Conservation (phyloP, 2,113 vertebrate species). For the Pluvianellus socialis region DNA sequence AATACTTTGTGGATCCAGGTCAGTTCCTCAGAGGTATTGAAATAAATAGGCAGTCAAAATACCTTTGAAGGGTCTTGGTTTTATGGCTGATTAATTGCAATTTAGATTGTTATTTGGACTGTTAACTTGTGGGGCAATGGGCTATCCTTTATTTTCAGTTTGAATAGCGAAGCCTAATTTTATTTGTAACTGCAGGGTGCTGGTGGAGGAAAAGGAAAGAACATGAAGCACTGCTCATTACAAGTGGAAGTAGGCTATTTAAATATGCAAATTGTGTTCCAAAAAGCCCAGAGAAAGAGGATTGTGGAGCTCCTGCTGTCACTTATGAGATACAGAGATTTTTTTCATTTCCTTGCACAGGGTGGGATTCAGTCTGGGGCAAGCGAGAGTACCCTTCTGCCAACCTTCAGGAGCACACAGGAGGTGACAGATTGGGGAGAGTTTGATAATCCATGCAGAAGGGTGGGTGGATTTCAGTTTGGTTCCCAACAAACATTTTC, state of each 20-base stretch:
- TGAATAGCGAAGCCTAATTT: not conserved
- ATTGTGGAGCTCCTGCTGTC: not conserved
- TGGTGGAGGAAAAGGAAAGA: not conserved
- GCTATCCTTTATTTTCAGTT: not conserved
- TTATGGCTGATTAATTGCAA: not conserved
- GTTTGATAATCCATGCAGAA: not conserved
- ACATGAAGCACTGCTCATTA: not conserved
- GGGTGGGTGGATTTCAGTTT: not conserved
- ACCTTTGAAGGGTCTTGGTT: not conserved
- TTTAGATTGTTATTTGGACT: not conserved
- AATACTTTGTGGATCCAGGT: not conserved
- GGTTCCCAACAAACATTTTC: not conserved
- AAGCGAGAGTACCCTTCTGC: not conserved
- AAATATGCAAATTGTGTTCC: constrained; percentile 7
- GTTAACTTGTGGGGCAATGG: not conserved
- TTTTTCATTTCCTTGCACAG: not conserved
- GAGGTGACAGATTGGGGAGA: not conserved
- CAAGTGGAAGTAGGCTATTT: not conserved
- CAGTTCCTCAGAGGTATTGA: not conserved
- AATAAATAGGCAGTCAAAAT: not conserved
- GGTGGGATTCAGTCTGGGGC: not conserved
- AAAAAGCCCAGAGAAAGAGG: not conserved
- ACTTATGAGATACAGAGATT: accelerated
- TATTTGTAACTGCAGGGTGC: not conserved
- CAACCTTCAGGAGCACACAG: not conserved